A percentile compares a stretch with the other conserved stretches of the same genome.
phyloP scores from a whole-genome alignment of 2,888 invertebrate species.

The Yponomeuta evonymella region DNA sequence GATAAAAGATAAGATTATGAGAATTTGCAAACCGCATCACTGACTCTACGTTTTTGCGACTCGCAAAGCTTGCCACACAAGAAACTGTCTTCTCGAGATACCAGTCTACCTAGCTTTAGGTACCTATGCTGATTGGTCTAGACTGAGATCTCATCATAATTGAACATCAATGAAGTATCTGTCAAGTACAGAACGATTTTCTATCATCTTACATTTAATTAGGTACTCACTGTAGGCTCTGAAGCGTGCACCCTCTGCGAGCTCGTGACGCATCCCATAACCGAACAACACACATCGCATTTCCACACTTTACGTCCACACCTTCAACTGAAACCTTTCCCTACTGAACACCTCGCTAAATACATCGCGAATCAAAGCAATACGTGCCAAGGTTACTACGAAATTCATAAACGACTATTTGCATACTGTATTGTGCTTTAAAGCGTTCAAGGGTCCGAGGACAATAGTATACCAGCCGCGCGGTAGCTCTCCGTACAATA shows the following conservation, averaged over 20 bases:
- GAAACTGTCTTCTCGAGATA: background rate
- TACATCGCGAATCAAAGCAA: conserved; percentile 26
- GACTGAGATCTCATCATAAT: too few species aligned
- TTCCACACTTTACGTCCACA: background rate
- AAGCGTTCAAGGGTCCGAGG: background rate
- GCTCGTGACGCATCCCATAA: conserved; percentile 61
- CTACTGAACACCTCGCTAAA: background rate
- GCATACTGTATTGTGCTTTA: background rate
- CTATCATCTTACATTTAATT: background rate
- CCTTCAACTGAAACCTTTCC: background rate
- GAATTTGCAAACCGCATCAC: background rate
- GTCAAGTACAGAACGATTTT: too few species aligned
- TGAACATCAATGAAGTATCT: too few species aligned
- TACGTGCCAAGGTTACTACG: conserved; percentile 46
- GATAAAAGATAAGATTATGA: too few species aligned
- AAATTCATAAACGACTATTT: conserved; percentile 6
- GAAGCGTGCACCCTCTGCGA: conserved; percentile 34
- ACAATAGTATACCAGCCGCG: background rate
- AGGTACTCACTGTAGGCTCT: conserved; percentile 37
- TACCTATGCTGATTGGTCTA: background rate
- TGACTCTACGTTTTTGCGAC: background rate
- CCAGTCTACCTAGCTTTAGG: too few species aligned
- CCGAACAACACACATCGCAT: conserved; percentile 29
- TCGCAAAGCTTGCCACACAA: background rate
- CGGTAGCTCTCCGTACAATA: background rate